Evolutionary conservation across 2,797 vertebrate genomes (phyloP).

Genomic region (Myotis myotis): DNA sequence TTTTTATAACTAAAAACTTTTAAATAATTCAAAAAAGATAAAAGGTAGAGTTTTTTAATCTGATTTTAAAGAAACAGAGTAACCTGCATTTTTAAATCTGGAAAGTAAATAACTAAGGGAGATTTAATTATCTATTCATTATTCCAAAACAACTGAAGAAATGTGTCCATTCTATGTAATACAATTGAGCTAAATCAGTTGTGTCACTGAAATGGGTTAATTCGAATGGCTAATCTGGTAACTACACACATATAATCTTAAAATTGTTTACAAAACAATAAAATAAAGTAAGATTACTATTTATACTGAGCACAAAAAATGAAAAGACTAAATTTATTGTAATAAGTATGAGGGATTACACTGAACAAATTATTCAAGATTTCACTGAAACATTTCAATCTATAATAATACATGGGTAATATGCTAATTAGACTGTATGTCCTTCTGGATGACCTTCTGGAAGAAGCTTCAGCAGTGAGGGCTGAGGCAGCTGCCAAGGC

Average conservation of each 20-base stretch:
- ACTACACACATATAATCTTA: background rate
- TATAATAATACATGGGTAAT: no score
- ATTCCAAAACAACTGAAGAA: background rate
- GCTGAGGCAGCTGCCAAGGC: no score
- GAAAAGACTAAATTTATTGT: background rate
- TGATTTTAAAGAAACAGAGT: background rate
- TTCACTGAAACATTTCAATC: background rate
- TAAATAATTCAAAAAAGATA: conserved; percentile 24
- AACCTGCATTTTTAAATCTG: background rate
- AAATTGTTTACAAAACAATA: background rate
- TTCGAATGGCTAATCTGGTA: background rate
- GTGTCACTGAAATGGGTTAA: background rate
- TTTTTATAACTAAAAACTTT: background rate
- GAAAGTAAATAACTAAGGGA: background rate
- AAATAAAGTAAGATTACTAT: background rate
- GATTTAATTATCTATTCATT: background rate
- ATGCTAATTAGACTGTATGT: no score
- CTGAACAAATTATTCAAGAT: background rate
- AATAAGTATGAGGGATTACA: background rate
- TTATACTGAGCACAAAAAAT: background rate
- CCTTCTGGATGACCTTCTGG: no score
- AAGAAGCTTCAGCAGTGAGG: no score
- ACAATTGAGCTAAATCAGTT: background rate
- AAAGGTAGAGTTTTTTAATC: background rate
- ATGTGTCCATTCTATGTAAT: background rate